These are phyloP conservation scores for Ganaspis brasiliensis DNA, from an alignment of 2,888 invertebrate species.

Conservation along the genomic window DNA sequence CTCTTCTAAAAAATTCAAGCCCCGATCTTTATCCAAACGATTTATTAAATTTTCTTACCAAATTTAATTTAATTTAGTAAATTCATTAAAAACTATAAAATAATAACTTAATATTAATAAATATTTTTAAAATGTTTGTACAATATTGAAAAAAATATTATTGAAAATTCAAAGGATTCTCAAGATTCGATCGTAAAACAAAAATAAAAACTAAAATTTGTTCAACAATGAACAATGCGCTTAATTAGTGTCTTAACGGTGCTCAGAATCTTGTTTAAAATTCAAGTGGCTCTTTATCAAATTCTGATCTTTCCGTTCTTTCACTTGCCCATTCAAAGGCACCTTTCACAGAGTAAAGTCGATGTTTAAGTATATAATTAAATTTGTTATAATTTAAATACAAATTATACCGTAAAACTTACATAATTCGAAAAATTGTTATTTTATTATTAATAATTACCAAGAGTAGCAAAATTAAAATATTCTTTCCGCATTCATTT, in stretches of 20 bases:
- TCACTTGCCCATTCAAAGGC: not conserved
- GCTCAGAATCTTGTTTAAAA: conserved; percentile 9
- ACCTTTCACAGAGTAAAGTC: not conserved
- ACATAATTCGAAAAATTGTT: not conserved
- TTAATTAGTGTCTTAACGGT: conserved; percentile 8
- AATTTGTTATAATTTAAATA: not conserved
- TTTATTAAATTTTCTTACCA: too few relatives aligned
- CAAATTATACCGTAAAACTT: not conserved
- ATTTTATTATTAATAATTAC: not conserved
- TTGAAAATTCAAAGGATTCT: too few relatives aligned
- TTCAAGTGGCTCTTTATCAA: not conserved
- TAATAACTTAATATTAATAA: too few relatives aligned
- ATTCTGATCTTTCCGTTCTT: not conserved
- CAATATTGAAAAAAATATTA: too few relatives aligned
- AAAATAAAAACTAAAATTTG: not conserved
- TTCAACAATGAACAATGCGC: conserved; percentile 6
- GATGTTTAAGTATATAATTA: not conserved
- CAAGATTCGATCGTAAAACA: too few relatives aligned
- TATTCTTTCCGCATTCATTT: conserved; percentile 22
- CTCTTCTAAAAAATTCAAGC: too few relatives aligned
- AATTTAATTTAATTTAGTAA: too few relatives aligned
- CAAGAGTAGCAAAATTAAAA: too few relatives aligned
- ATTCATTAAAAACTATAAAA: too few relatives aligned
- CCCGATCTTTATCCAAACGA: not conserved
- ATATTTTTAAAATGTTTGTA: too few relatives aligned